A percentile compares a stretch with the other conserved stretches of the same genome.
These are phyloP conservation scores for Sebastes oblongus DNA, from an alignment of 2,797 vertebrate genomes.

Conservation along the genomic window DNA sequence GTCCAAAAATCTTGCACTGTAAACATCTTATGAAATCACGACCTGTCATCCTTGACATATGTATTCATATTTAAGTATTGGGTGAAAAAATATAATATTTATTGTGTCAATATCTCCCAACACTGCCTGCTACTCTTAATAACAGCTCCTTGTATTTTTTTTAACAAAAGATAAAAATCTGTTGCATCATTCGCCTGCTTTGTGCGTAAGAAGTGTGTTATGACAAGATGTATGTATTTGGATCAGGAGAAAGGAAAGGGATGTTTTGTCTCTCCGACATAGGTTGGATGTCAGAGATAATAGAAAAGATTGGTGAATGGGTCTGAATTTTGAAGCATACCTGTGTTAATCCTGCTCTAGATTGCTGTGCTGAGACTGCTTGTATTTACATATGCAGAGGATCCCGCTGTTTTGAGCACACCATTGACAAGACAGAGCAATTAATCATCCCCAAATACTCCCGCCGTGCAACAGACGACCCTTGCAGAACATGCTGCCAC, in stretches of 20 bases:
- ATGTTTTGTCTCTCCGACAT: slow-evolving; percentile 64
- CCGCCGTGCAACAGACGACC: slow-evolving; percentile 86
- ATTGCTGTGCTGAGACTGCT: slow-evolving; percentile 85
- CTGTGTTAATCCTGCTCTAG: slow-evolving; percentile 85
- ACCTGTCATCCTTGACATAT: neutral
- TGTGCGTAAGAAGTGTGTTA: slow-evolving; percentile 16
- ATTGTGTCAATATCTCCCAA: neutral
- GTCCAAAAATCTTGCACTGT: neutral
- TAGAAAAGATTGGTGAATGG: slow-evolving; percentile 84
- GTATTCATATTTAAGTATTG: neutral
- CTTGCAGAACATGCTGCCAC: slow-evolving; percentile 85
- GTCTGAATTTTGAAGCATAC: slow-evolving; percentile 79
- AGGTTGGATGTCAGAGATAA: slow-evolving; percentile 78
- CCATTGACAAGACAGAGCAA: slow-evolving; percentile 91
- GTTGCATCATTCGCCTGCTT: slow-evolving; percentile 22
- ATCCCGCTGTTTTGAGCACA: slow-evolving; percentile 91
- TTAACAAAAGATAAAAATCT: slow-evolving; percentile 34
- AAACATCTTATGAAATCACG: neutral
- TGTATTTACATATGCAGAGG: slow-evolving; percentile 91
- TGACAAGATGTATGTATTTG: slow-evolving; percentile 60
- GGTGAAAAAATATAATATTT: neutral
- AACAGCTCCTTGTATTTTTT: neutral
- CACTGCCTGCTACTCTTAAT: neutral
- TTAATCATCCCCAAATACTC: slow-evolving; percentile 96
- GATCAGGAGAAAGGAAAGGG: slow-evolving; percentile 63